Evolutionary conservation across 1,140 invertebrate genomes (phyloP), one percentile per base, ranked within the genome.

Genomic region (Belonocnema kinseyi): DNA sequence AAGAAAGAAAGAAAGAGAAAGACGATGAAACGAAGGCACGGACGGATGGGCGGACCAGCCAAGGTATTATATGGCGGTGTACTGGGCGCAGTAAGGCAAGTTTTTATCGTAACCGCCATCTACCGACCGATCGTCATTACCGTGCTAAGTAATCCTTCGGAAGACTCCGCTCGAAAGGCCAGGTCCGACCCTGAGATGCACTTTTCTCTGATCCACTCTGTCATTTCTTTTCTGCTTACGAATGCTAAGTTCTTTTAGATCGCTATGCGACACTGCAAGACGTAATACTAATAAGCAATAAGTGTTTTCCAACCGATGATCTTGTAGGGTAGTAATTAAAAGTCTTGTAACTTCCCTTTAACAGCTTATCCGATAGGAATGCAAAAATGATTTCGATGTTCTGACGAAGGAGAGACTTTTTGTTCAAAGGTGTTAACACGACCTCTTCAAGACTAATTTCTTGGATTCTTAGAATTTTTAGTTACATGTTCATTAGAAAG

Each of bases 121-220:
- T 91, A 86, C 88, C 87, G 84, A 83, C 84, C 87, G 87, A 90
- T 90, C 89, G 88, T 90, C 89, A 90, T 91, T 91, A 90, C 88
- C 84, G 84, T 79, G 84, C 86, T 90, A 89, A 90, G 88, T 91
- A 90, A 90, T 90, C 87, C 88, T 81, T 85, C 83, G 84, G 80
- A 77, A 76, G 86, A 85, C 77, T 71, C 75, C 74, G 21, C 54
- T 19, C 33, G 40, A 66, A 66, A 40, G 26, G 58, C 58, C 58
- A 14, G 26, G 21, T 3, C 61, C 26, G 26, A 66, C 21, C 61
- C 33, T 40, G 14, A 40, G 26, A 66, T 33, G 16, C 26, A 8
- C 61, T 40, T 33, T 66, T 66, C 21, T 66, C 21, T 14, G 40
- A 21, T 61, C 33, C 19, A 33, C 26, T 33, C 56, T 61, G 26